phyloP scores from a whole-genome alignment of 2,888 invertebrate genomes.

The Brenthis ino region DNA sequence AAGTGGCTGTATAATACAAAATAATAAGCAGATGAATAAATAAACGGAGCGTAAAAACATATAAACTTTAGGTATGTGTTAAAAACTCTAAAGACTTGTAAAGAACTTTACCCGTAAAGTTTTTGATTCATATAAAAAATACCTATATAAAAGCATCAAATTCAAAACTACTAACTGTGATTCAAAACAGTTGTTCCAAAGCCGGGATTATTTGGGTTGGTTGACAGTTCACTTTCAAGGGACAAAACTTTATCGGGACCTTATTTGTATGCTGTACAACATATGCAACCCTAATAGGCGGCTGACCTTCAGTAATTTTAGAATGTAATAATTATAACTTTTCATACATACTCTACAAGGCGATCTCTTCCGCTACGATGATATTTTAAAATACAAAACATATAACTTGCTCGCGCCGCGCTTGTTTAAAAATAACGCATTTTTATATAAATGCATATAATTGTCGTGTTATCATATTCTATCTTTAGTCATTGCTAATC shows the following conservation, averaged over 20 bases:
- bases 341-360: neutral
- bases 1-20: too few relatives aligned
- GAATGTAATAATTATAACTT: constrained; percentile 1
- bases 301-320: constrained; percentile 28
- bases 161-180: neutral
- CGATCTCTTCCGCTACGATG: too few relatives aligned
- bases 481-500: too few relatives aligned
- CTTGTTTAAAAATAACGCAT: too few relatives aligned
- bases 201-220: constrained; percentile 48
- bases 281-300: constrained; percentile 43
- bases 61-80: too few relatives aligned
- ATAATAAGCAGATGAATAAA: too few relatives aligned
- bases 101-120: too few relatives aligned
- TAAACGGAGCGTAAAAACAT: too few relatives aligned
- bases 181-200: constrained; percentile 41
- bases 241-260: constrained; percentile 58
- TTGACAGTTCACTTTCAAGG: constrained; percentile 59
- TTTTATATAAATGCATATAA: neutral
- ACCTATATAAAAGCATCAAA: neutral
- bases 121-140: too few relatives aligned
- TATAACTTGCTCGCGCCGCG: neutral
- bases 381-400: neutral
- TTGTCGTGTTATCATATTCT: neutral
- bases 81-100: too few relatives aligned
- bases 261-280: constrained; percentile 52